Evolutionary conservation across 1,140 invertebrate genomes (phyloP).

Genomic region (Melanaphis sacchari): DNA sequence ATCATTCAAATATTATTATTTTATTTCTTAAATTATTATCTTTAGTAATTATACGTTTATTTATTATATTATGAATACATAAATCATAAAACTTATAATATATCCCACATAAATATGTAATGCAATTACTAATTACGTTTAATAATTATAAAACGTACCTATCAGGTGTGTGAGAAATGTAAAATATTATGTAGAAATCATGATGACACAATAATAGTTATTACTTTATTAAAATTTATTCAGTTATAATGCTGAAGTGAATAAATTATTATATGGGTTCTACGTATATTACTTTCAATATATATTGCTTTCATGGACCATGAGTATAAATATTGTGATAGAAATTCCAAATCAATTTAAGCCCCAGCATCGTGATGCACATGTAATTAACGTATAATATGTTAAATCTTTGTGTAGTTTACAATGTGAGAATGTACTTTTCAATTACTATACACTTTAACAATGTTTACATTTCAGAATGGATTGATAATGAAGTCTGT

Average conservation of each 20-base stretch:
- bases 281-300: neutral
- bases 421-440: neutral
- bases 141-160: neutral
- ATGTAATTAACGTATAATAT: neutral
- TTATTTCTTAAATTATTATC: neutral
- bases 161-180: neutral
- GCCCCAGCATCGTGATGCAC: neutral
- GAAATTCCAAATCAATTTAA: neutral
- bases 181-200: neutral
- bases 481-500: conserved; percentile 39
- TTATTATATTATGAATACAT: neutral
- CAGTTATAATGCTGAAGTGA: neutral
- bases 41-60: neutral
- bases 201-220: neutral
- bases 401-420: neutral
- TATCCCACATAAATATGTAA: neutral
- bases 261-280: neutral
- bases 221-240: neutral
- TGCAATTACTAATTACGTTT: neutral
- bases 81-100: neutral
- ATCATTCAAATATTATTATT: neutral
- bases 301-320: too few relatives aligned
- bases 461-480: conserved; percentile 40
- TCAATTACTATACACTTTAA: neutral
- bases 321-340: neutral